These are phyloP conservation scores for Nyctalus aviator DNA, from an alignment of 2,797 vertebrate genomes.

Conservation along the genomic window DNA sequence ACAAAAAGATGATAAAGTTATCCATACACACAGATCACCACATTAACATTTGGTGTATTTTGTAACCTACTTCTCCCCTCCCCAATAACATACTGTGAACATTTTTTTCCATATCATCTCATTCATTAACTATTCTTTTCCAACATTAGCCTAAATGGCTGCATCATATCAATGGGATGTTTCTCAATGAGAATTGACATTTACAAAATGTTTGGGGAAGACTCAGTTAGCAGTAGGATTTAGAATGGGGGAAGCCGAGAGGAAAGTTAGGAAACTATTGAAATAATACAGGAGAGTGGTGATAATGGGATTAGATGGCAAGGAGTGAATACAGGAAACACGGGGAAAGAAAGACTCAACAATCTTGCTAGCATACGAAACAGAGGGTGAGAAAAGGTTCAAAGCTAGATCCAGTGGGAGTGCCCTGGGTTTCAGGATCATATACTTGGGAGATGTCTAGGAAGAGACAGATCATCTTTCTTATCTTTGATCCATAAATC, in stretches of 20 bases:
- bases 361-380: not conserved
- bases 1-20: constrained; percentile 27
- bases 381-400: not conserved
- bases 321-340: not conserved
- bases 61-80: not conserved
- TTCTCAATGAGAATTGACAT: constrained; percentile 51
- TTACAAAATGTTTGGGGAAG: constrained; percentile 20
- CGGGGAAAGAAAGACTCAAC: not conserved
- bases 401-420: not conserved
- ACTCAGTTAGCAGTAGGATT: not conserved
- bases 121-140: constrained; percentile 45
- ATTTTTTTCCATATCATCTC: constrained; percentile 54
- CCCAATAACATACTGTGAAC: not conserved
- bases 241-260: not conserved
- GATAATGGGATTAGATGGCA: not conserved
- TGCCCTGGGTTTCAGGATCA: not conserved
- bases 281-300: not conserved
- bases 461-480: not conserved
- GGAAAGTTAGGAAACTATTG: not conserved
- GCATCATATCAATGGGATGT: not conserved
- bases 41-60: not conserved
- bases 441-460: not conserved
- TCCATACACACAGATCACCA: not conserved
- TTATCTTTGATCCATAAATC: not conserved
- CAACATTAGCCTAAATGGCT: not conserved